Percentiles rank a stretch among this genome's conserved stretches.
Conservation (phyloP, 2,113 vertebrate species). For the Albula goreensis region DNA sequence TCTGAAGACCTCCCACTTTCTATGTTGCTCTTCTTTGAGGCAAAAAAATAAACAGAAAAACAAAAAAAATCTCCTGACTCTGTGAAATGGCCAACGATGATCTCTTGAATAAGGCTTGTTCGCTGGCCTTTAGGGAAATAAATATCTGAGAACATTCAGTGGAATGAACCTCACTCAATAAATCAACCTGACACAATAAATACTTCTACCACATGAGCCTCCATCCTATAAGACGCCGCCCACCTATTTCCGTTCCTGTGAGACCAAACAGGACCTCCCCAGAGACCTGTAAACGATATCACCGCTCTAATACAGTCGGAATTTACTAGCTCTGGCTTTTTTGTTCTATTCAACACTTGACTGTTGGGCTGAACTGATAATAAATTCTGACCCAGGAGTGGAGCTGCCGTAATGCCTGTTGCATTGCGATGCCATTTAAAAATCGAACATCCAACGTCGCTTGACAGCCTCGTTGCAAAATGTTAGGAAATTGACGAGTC, state of each 20-base stretch:
- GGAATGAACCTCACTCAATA: constrained; percentile 99
- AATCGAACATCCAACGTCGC: background rate
- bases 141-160: constrained; percentile 99
- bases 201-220: constrained; percentile 98
- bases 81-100: constrained; percentile 99
- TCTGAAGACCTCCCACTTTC: constrained; percentile 80
- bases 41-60: constrained; percentile 21
- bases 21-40: constrained; percentile 75
- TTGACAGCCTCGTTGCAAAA: background rate
- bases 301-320: constrained; percentile 95
- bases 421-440: constrained; percentile 48
- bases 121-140: constrained; percentile 99
- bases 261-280: constrained; percentile 98
- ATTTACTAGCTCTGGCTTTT: constrained; percentile 99
- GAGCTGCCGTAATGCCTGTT: constrained; percentile 60
- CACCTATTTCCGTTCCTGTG: constrained; percentile 88
- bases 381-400: constrained; percentile 84
- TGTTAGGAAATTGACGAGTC: background rate
- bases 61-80: constrained; percentile 97
- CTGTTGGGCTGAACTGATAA: constrained; percentile 89
- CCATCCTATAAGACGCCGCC: constrained; percentile 85
- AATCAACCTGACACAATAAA: constrained; percentile 99
- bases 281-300: constrained; percentile 98
- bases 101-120: constrained; percentile 99
- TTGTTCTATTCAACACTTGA: constrained; percentile 94